Conservation (phyloP, 1,140 invertebrate species). For the Sipha flava region DNA sequence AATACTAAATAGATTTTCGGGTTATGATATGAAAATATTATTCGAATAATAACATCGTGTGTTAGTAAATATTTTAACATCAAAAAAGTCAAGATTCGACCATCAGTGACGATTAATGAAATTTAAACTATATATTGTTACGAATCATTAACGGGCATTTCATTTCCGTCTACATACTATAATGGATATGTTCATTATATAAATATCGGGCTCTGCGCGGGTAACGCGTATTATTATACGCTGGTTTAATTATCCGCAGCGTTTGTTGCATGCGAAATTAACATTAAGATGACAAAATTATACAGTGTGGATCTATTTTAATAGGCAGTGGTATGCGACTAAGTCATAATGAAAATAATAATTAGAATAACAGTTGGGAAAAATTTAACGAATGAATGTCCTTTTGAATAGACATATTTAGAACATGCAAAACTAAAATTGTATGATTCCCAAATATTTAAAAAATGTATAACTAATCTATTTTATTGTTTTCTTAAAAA, state of each 20-base stretch:
- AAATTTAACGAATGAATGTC: background rate
- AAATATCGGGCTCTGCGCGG: background rate
- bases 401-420: no score
- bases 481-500: no score
- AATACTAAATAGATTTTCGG: background rate
- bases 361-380: background rate
- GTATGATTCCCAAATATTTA: no score
- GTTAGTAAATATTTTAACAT: background rate
- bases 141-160: background rate
- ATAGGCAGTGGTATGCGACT: background rate
- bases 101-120: background rate
- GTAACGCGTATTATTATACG: no score
- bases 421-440: no score
- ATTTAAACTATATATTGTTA: background rate
- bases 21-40: background rate
- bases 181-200: background rate
- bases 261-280: background rate
- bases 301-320: background rate
- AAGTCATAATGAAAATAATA: background rate
- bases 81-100: background rate
- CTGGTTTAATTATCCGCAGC: background rate
- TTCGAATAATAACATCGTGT: background rate
- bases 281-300: background rate
- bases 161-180: background rate
- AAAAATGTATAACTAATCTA: no score